Evolutionary conservation across 2,888 invertebrate genomes (phyloP).

Genomic region (Entomobrya multifasciata): DNA sequence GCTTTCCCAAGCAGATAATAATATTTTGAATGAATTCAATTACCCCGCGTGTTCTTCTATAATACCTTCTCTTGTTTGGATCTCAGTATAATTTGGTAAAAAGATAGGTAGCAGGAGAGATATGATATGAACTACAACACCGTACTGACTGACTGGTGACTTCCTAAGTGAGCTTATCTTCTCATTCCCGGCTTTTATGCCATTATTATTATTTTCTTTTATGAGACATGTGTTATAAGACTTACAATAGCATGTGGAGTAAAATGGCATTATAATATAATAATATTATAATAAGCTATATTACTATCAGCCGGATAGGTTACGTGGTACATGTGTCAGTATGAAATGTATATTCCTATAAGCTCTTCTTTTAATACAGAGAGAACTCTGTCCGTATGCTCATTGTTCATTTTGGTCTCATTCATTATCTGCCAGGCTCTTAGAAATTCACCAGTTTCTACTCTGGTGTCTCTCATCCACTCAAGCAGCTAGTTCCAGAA

Average conservation of each 20-base stretch:
- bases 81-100: not conserved
- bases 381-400: not conserved
- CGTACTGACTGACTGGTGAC: not conserved
- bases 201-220: not conserved
- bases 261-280: conserved; percentile 9
- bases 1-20: conserved; percentile 57
- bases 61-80: not conserved
- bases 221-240: conserved; percentile 5
- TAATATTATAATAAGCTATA: conserved; percentile 7
- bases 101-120: not conserved
- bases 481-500: conserved; percentile 10
- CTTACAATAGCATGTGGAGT: not conserved
- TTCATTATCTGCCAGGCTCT: not conserved
- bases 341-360: not conserved
- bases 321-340: too few relatives aligned
- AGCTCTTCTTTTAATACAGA: too few relatives aligned
- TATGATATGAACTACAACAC: too few relatives aligned
- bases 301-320: not conserved
- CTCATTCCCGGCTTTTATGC: not conserved
- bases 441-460: not conserved
- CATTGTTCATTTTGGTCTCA: not conserved
- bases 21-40: conserved; percentile 63
- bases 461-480: not conserved
- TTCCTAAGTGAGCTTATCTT: conserved; percentile 7
- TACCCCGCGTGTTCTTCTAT: conserved; percentile 31